Percentiles rank a stretch among this genome's conserved stretches.
Conservation (phyloP, 2,888 invertebrate genomes). For the Eutolmus rufibarbis region DNA sequence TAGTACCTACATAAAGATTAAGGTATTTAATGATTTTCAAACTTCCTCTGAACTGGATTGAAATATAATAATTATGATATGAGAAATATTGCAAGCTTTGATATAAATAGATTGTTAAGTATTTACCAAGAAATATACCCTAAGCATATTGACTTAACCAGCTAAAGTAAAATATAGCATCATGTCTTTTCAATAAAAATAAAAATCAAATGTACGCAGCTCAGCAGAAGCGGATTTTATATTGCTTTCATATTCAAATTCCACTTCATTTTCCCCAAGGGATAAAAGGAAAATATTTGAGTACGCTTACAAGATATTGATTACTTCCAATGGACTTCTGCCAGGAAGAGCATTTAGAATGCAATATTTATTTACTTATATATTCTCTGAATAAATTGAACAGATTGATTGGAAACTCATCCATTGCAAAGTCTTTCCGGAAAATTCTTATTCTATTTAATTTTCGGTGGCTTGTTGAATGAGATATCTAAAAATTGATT, state of each 20-base stretch:
- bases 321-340: neutral
- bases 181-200: neutral
- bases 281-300: neutral
- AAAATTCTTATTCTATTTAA: neutral
- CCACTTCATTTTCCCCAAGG: neutral
- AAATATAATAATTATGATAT: neutral
- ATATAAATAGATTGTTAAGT: neutral
- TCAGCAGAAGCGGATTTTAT: neutral
- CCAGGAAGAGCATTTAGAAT: neutral
- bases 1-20: too few relatives aligned
- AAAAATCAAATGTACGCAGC: neutral
- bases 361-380: neutral
- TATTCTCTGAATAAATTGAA: neutral
- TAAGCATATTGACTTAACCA: neutral
- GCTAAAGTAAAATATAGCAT: neutral
- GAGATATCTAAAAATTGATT: neutral
- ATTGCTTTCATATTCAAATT: neutral
- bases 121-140: neutral
- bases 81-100: neutral
- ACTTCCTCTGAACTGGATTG: neutral
- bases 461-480: neutral
- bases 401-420: neutral
- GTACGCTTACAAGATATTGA: neutral
- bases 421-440: neutral
- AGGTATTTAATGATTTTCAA: too few relatives aligned